Conservation (phyloP, 2,888 invertebrate genomes). For the Lottia scabra region DNA sequence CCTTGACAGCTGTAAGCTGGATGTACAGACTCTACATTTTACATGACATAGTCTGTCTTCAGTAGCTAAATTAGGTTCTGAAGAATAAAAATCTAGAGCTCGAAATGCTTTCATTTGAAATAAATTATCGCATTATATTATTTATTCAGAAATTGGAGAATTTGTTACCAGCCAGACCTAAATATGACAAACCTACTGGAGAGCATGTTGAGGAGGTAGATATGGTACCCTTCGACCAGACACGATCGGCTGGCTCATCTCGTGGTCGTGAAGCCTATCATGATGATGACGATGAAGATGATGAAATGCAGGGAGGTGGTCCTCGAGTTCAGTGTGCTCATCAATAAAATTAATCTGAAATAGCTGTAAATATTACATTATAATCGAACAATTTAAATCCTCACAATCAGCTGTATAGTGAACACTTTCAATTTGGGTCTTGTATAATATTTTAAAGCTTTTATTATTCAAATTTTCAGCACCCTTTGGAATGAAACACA, state of each 20-base stretch:
- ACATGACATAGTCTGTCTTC: neutral
- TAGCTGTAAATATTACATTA: neutral
- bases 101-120: neutral
- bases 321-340: conserved; percentile 82
- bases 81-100: neutral
- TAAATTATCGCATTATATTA: neutral
- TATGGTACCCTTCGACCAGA: conserved; percentile 80
- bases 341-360: conserved; percentile 72
- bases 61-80: neutral
- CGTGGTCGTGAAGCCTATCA: conserved; percentile 76
- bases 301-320: conserved; percentile 75
- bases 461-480: too few relatives aligned
- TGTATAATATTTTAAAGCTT: too few relatives aligned
- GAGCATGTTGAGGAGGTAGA: conserved; percentile 90
- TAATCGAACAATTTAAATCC: too few relatives aligned
- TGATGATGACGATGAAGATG: conserved; percentile 76
- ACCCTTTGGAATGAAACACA: too few relatives aligned
- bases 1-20: too few relatives aligned
- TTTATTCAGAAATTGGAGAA: conserved; percentile 77
- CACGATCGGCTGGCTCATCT: conserved; percentile 71
- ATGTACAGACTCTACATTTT: too few relatives aligned
- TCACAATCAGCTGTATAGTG: too few relatives aligned
- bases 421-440: too few relatives aligned
- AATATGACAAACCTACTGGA: conserved; percentile 79
- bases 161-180: conserved; percentile 80